These are phyloP conservation scores for Therioaphis trifolii DNA, from an alignment of 2,888 invertebrate genomes.

Conservation along the genomic window DNA sequence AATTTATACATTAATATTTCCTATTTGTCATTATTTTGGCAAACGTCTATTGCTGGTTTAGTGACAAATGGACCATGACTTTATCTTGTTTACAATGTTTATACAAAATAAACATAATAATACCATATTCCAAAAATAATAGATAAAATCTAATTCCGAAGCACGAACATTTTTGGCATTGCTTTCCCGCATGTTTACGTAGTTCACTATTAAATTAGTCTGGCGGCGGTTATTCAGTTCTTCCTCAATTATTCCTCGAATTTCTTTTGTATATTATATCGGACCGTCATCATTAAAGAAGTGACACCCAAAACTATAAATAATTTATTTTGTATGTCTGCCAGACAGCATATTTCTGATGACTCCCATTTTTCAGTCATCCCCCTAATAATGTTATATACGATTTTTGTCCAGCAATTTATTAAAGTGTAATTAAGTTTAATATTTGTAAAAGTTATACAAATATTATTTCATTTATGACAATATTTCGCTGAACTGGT, in stretches of 20 bases:
- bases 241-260: not conserved
- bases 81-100: not conserved
- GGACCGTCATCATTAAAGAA: conserved; percentile 18
- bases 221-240: not conserved
- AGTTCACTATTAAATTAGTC: not conserved
- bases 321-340: conserved; percentile 34
- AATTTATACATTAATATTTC: too few relatives aligned
- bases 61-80: not conserved
- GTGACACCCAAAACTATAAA: conserved; percentile 54
- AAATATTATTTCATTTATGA: not conserved
- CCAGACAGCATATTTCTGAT: conserved; percentile 26
- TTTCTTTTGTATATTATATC: not conserved
- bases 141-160: conserved; percentile 16
- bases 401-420: not conserved
- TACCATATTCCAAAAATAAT: conserved; percentile 8
- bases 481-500: not conserved
- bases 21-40: not conserved
- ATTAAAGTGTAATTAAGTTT: conserved; percentile 28
- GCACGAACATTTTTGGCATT: conserved; percentile 18
- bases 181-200: not conserved
- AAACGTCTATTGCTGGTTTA: not conserved
- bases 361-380: conserved; percentile 30
- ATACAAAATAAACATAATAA: not conserved
- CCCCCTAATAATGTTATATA: conserved; percentile 1
- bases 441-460: not conserved